Base-by-base conservation (phyloP, 2,797 vertebrate genomes). In the Erpetoichthys calabaricus region DNA sequence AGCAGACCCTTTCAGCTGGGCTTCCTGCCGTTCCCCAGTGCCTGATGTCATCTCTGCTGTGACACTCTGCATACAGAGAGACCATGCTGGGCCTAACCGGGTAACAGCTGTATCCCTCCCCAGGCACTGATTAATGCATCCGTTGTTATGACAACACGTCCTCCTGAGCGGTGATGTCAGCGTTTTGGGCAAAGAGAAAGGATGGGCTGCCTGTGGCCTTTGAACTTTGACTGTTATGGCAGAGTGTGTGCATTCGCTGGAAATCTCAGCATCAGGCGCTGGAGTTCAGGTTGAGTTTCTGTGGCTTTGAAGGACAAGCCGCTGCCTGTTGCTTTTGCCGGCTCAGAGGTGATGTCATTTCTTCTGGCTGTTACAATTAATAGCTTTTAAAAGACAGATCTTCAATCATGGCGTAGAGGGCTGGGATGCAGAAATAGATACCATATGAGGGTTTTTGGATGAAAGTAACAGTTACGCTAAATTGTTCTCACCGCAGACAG, bases 281-380 rank as follows among this genome's bases (percentile, higher is more conserved):
- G 42, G 47, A 4, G n/a, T 0, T 5, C 42, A 45, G 47, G 46
- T 56, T n/a, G 25, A n/a, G 8, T 51, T 66, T 69, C 62, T 63
- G 57, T 55, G 59, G 56, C 56, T 50, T 51, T 64, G 65, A 67
- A 56, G 64, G 53, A 55, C 63, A 63, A 65, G 65, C 62, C 61
- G 68, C 8, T 4, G 63, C 69, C 63, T 65, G 69, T 64, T 65
- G 62, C 65, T 59, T 65, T 61, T 63, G 51, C 56, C 60, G 73
- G 75, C 69, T 57, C 67, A 76, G 67, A 65, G 60, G 57, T 87
- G 82, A 88, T 83, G 83, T 88, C 86, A 86, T 75, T 64, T 67
- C 59, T 70, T 67, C 5, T 0, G 4, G 70, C 68, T 63, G 73
- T 64, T 71, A 68, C 78, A 80, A 77, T 80, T 78, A 77, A 82